Base-by-base conservation (phyloP, 2,113 vertebrate species). In the Chinchilla lanigera region DNA sequence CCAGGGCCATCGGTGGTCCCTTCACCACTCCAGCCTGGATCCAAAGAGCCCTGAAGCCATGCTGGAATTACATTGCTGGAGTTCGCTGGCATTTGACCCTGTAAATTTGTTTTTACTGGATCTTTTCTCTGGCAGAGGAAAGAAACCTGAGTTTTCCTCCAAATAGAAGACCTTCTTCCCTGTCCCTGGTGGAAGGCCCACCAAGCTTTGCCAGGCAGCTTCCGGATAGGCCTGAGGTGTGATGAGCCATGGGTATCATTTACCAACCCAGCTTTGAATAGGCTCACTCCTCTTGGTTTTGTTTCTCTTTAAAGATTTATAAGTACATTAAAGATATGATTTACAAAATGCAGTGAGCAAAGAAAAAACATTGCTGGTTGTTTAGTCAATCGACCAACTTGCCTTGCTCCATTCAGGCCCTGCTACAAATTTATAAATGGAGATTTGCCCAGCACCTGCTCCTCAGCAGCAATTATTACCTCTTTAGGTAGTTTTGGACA, bases 21-120 rank as follows among this genome's bases (percentile, higher is more conserved):
- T 30, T 44, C 10, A 60, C 61, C 26, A 17, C 12, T 38, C 28
- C 73, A 52, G 24, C 52, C 60, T 54, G 47, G 65, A 96, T 54
- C 84, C 84, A 81, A 30, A 38, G 63, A 7, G 28, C 33, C 82
- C 95, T 91, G 82, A 94, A 87, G 52, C 63, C n/a, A 82, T 78
- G n/a, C 8, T 16, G 6, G 82, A 96, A 87, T 81, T 52, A n/a
- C 1, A 13, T 19, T 26, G 56, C n/a, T 75, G 22, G 26, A n/a
- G 8, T 35, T 89, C 67, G n/a, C 87, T 12, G 9, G 78, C 60
- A 35, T 41, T 26, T 7, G 35, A 30, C 6, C 41, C 47, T 90
- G 6, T 77, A 38, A 6, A 17, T 75, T 35, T 22, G 77, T 26
- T 90, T 50, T 86, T 52, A 7, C 0, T 80, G 26, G 47, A n/a